Conservation (phyloP, 2,888 invertebrate species). For the Cephus nigrinus region DNA sequence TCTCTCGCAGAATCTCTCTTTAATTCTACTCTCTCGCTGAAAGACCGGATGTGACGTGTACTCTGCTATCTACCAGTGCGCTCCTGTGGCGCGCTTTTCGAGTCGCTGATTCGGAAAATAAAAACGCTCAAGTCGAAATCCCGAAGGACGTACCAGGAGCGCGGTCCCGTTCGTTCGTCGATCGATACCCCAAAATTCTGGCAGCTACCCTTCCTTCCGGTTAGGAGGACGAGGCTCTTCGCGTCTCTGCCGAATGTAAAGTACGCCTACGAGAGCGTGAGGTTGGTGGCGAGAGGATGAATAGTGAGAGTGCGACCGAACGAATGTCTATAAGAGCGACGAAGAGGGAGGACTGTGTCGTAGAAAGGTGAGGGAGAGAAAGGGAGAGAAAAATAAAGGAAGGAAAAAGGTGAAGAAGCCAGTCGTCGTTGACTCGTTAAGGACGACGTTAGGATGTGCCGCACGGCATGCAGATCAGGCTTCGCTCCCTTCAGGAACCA, state of each 20-base stretch:
- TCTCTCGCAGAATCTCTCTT: background rate
- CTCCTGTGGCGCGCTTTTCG: background rate
- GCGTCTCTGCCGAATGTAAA: slow-evolving; percentile 47
- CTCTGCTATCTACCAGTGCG: background rate
- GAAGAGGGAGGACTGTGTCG: background rate
- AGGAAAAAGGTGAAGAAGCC: slow-evolving; percentile 12
- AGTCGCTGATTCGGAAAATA: background rate
- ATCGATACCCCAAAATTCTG: background rate
- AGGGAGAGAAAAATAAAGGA: slow-evolving; percentile 15
- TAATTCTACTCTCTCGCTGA: slow-evolving; percentile 10
- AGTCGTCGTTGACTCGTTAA: slow-evolving; percentile 56
- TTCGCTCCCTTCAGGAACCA: slow-evolving; percentile 25
- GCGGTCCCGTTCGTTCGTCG: background rate
- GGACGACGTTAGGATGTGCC: slow-evolving; percentile 50
- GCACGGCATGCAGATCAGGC: slow-evolving; percentile 57
- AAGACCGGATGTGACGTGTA: background rate
- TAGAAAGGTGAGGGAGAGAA: slow-evolving; percentile 11
- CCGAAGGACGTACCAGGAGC: background rate
- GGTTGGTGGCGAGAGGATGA: slow-evolving; percentile 20
- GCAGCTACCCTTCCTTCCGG: background rate
- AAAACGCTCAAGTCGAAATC: background rate
- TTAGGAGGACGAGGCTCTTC: background rate
- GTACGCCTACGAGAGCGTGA: slow-evolving; percentile 34
- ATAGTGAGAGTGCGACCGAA: background rate
- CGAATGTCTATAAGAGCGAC: slow-evolving; percentile 21